Percentiles rank a stretch among this genome's conserved stretches.
phyloP scores from a whole-genome alignment of 2,888 invertebrate species.

The Pristionchus entomophagus region DNA sequence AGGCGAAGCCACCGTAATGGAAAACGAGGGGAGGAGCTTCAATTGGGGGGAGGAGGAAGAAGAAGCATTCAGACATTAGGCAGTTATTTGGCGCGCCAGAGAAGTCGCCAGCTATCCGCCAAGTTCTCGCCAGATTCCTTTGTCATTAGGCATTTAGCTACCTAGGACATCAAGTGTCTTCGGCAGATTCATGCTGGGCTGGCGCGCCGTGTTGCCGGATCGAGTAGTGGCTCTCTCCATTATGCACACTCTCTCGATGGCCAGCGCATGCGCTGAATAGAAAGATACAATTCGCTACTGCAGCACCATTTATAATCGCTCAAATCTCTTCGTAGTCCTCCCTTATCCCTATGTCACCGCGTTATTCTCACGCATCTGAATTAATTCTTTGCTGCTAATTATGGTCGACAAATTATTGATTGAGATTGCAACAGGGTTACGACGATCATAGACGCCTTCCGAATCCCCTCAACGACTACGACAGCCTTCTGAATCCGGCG shows the following conservation, averaged over 20 bases:
- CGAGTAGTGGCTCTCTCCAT: too few species aligned
- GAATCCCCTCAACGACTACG: not conserved
- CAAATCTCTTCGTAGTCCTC: too few species aligned
- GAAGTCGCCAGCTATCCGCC: not conserved
- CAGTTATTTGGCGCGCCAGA: not conserved
- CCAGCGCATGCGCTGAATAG: not conserved
- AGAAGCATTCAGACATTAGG: not conserved
- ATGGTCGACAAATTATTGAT: too few species aligned
- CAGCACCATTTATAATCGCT: too few species aligned
- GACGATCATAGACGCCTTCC: too few species aligned
- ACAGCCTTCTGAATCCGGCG: not conserved
- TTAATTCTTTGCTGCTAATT: too few species aligned
- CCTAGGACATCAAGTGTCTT: not conserved
- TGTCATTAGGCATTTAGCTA: not conserved
- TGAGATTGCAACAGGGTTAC: too few species aligned
- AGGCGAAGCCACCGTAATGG: slow-evolving; percentile 20
- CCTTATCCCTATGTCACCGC: too few species aligned
- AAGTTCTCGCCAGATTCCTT: not conserved
- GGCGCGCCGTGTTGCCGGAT: too few species aligned
- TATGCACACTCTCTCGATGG: too few species aligned
- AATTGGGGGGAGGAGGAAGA: not conserved
- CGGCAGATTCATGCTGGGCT: not conserved
- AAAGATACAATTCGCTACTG: not conserved
- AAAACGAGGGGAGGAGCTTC: slow-evolving; percentile 19
- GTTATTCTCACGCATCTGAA: too few species aligned